phyloP scores from a whole-genome alignment of 2,888 invertebrate genomes.

The Lymantria dispar region DNA sequence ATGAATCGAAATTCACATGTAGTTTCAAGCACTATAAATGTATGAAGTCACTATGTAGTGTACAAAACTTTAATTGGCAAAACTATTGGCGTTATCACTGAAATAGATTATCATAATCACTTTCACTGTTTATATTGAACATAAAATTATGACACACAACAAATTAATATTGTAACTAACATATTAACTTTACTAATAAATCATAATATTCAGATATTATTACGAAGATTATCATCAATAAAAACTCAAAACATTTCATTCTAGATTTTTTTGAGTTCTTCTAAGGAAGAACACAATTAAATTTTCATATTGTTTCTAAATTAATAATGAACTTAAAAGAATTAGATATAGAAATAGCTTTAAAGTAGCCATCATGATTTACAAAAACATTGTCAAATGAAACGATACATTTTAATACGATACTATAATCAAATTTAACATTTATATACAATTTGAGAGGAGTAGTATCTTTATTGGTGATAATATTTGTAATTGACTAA shows the following conservation, averaged over 20 bases:
- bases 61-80: constrained; percentile 22
- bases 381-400: no score
- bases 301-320: no score
- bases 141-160: constrained; percentile 25
- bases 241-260: not conserved
- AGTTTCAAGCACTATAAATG: constrained; percentile 48
- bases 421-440: no score
- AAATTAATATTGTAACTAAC: constrained; percentile 24
- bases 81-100: constrained; percentile 42
- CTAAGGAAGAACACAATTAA: no score
- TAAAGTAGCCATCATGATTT: no score
- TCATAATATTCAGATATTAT: constrained; percentile 27
- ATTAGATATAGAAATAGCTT: no score
- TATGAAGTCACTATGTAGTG: constrained; percentile 47
- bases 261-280: no score
- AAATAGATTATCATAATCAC: constrained; percentile 34
- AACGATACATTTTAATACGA: no score
- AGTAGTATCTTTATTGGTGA: constrained; percentile 8
- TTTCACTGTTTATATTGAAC: constrained; percentile 30
- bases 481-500: constrained; percentile 17
- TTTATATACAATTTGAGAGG: no score
- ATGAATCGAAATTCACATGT: constrained; percentile 28
- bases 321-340: no score
- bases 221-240: constrained; percentile 38
- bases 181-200: constrained; percentile 36